Evolutionary conservation across 2,797 vertebrate species (phyloP).

Genomic region (Anas capensis): DNA sequence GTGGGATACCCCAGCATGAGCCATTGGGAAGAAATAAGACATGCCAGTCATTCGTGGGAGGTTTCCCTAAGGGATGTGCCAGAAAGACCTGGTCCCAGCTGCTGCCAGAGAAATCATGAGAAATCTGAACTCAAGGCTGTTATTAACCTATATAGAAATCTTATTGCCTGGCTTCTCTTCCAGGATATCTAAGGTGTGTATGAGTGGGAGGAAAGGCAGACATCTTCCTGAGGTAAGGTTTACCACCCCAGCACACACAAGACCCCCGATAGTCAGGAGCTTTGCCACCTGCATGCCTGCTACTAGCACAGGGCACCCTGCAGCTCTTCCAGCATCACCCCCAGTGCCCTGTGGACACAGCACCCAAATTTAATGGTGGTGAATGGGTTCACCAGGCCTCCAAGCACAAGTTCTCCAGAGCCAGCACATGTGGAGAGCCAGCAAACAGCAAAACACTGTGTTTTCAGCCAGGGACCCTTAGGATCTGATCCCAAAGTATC

Average conservation of each 20-base stretch:
- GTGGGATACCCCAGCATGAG: not conserved
- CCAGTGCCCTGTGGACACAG: not conserved
- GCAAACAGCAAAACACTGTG: not conserved
- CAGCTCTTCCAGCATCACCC: not conserved
- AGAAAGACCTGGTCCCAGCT: accelerated
- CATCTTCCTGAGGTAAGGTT: not conserved
- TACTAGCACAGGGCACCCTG: accelerated
- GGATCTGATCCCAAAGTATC: not conserved
- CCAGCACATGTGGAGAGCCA: not conserved
- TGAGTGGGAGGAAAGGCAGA: not conserved
- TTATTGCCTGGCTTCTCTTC: not conserved
- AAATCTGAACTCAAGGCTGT: not conserved
- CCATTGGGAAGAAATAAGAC: not conserved
- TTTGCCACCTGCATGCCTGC: accelerated
- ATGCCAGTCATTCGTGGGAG: not conserved
- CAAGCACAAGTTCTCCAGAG: accelerated
- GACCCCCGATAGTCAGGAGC: accelerated
- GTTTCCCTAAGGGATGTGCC: not conserved
- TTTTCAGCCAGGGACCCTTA: accelerated
- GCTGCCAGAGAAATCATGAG: not conserved
- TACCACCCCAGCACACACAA: not conserved
- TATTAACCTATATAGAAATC: not conserved
- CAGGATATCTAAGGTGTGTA: not conserved
- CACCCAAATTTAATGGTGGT: not conserved
- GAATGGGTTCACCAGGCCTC: not conserved